A percentile compares a stretch with the other conserved stretches of the same genome.
phyloP scores from a whole-genome alignment of 2,888 invertebrate species.

The Merodon equestris region DNA sequence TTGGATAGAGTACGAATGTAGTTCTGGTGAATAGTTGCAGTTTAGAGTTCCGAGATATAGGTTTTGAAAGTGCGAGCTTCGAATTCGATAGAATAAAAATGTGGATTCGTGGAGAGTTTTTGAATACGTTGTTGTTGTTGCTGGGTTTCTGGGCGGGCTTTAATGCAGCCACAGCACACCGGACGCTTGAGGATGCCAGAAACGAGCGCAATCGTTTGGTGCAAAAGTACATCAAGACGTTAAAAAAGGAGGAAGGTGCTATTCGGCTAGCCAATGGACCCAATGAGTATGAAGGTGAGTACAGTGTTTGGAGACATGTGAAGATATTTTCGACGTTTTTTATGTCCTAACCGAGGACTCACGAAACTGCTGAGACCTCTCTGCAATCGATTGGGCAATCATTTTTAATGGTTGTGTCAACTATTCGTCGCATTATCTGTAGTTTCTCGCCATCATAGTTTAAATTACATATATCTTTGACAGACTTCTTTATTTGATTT shows the following conservation, averaged over 20 bases:
- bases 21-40: neutral
- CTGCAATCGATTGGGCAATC: too few relatives aligned
- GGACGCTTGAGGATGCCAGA: slow-evolving; percentile 75
- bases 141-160: slow-evolving; percentile 22
- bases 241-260: slow-evolving; percentile 87
- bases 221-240: slow-evolving; percentile 84
- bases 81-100: neutral
- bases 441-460: too few relatives aligned
- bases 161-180: slow-evolving; percentile 66
- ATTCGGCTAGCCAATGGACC: slow-evolving; percentile 86
- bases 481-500: too few relatives aligned
- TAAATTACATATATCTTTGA: too few relatives aligned
- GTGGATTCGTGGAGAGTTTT: neutral
- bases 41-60: neutral
- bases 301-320: too few relatives aligned
- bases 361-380: too few relatives aligned
- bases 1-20: slow-evolving; percentile 22
- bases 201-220: slow-evolving; percentile 81
- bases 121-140: slow-evolving; percentile 9
- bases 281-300: slow-evolving; percentile 86
- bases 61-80: neutral
- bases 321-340: too few relatives aligned
- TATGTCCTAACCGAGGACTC: too few relatives aligned
- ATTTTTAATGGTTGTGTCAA: too few relatives aligned
- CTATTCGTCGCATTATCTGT: too few relatives aligned